Base-by-base conservation (phyloP, 2,113 vertebrate genomes). In the Ondatra zibethicus region DNA sequence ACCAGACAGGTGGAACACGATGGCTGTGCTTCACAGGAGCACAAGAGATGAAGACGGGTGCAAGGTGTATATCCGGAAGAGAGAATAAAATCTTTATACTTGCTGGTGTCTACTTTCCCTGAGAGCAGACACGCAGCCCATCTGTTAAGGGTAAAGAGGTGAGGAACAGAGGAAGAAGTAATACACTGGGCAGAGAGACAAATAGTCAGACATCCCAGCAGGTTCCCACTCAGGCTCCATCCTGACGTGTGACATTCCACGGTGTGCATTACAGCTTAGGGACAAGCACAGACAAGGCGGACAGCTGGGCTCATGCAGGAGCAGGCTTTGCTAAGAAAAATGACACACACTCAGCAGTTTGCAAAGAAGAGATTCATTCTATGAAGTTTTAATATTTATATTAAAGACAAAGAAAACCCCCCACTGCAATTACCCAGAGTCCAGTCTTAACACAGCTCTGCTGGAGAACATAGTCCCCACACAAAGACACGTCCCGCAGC, bases 21-120 rank as follows among this genome's bases (percentile, higher is more conserved):
- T 14, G 10, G 16, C 7, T 45, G 29, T 25, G 39, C 13, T 4
- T 27, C 50, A 33, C 0, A 27, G 7, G 5, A 39, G 10, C 19
- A 89, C 12, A 52, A 11, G 45, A 0, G 8, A 29, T 5, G 1
- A 47, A 31, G 12, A 63, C 4, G 1, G 29, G 42, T 7, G 7
- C 29, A 86, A 19, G 80, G 5, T 47, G 27, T 61, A 6, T 21
- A 68, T 25, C 36, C 21, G 25, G 25, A 86, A 88, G 66, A 12
- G 78, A 52, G 73, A 77, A 75, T 9, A 81, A 65, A 76, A 17
- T 61, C n/a, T 17, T 82, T 31, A 36, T 16, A 45, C 27, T 47
- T n/a, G 9, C 33, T 87, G 39, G 31, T 31, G 50, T 82, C 89
- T 17, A 3, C 58, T 31, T 88, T n/a, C 78, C 80, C n/a, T 63